phyloP scores from a whole-genome alignment of 2,113 vertebrate genomes.

The Psilopogon haemacephalus region DNA sequence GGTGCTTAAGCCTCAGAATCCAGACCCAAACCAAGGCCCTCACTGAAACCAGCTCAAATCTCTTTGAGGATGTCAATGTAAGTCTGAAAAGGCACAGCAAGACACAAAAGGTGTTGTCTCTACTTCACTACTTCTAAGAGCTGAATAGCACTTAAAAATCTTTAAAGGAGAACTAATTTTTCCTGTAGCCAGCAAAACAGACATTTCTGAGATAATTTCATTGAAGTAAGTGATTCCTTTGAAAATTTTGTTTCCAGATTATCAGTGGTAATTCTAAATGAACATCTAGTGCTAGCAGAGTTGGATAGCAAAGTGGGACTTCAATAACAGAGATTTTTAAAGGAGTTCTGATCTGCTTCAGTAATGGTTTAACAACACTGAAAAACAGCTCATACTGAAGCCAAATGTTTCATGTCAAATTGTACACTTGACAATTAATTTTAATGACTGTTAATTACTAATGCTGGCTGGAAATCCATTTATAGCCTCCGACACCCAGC shows the following conservation, averaged over 20 bases:
- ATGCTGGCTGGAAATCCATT: conserved; percentile 55
- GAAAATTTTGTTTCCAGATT: not conserved
- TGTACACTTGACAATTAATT: conserved; percentile 68
- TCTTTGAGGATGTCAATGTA: not conserved
- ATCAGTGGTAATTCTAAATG: not conserved
- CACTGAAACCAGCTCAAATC: not conserved
- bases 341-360: conserved; percentile 49
- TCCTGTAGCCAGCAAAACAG: not conserved
- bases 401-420: conserved; percentile 63
- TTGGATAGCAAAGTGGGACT: conserved; percentile 4
- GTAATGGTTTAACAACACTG: conserved; percentile 54
- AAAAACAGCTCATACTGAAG: conserved; percentile 59
- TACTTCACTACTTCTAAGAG: not conserved
- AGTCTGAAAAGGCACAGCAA: not conserved
- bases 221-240: not conserved
- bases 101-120: not conserved
- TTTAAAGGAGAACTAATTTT: not conserved
- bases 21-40: not conserved
- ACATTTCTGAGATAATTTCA: not conserved
- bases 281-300: not conserved
- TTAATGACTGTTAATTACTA: conserved; percentile 69
- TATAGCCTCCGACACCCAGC: conserved; percentile 34
- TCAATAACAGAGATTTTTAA: not conserved
- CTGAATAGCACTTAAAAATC: not conserved
- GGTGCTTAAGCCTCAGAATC: not conserved